phyloP scores from a whole-genome alignment of 64 coral and sea anemone species.

The Pocillopora verrucosa region DNA sequence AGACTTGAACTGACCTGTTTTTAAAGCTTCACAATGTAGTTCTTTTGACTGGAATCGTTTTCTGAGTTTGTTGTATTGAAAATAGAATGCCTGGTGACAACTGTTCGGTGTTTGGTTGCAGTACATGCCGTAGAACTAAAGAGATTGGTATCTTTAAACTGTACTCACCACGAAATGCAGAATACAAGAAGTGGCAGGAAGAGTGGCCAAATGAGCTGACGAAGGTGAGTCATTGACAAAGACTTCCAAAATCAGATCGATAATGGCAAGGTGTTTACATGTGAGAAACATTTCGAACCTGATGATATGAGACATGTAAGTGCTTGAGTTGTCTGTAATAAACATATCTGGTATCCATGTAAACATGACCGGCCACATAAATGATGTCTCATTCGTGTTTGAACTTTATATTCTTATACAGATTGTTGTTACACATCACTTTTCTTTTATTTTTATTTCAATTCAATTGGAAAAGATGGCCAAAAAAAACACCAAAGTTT shows the following conservation, averaged over 20 bases:
- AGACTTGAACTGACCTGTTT: no score
- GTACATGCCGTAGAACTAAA: constrained; percentile 35
- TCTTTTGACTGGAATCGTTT: no score
- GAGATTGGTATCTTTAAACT: constrained; percentile 48
- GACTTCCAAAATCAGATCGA: constrained; percentile 25
- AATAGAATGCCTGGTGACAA: constrained; percentile 24
- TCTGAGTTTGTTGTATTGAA: no score
- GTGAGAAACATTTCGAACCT: constrained; percentile 41
- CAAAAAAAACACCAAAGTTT: no score
- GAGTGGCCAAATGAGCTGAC: constrained; percentile 25
- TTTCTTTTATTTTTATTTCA: no score
- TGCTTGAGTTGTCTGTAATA: background rate
- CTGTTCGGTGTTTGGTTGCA: constrained; percentile 45
- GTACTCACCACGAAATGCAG: background rate
- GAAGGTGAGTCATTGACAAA: constrained; percentile 10
- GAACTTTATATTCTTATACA: no score
- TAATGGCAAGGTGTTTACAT: constrained; percentile 34
- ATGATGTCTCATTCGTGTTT: no score
- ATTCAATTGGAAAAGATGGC: no score
- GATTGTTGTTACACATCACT: no score
- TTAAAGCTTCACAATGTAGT: no score
- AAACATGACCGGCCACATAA: no score
- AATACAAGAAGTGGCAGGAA: constrained; percentile 11
- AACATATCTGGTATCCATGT: no score
- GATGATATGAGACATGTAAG: constrained; percentile 46